Conservation (phyloP, 2,888 invertebrate species). For the Drosophila atroscutellata region DNA sequence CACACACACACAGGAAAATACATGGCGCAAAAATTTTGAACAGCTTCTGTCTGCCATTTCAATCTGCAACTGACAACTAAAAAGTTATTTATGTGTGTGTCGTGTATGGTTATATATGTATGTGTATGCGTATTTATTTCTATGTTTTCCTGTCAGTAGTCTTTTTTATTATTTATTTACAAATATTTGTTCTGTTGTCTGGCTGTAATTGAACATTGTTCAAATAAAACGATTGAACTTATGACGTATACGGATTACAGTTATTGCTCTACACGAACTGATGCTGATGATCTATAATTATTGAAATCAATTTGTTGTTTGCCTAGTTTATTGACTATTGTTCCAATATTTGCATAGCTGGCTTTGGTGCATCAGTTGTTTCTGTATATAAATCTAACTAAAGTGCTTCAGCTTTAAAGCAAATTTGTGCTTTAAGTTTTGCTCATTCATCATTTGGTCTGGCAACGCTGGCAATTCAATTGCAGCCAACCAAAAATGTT, state of each 20-base stretch:
- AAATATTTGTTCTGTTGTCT: conserved; percentile 9
- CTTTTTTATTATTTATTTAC: conserved; percentile 24
- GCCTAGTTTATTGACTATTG: conserved; percentile 17
- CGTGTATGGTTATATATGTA: not conserved
- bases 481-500: conserved; percentile 45
- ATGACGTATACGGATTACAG: conserved; percentile 14
- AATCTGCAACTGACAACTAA: not conserved
- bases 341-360: conserved; percentile 27
- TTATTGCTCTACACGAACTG: conserved; percentile 12
- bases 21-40: conserved; percentile 60
- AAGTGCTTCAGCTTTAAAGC: not conserved
- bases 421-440: conserved; percentile 3
- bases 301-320: conserved; percentile 41
- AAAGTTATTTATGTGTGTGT: conserved; percentile 9
- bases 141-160: not conserved
- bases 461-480: conserved; percentile 42
- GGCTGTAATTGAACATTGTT: conserved; percentile 45
- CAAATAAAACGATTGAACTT: conserved; percentile 37
- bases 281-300: conserved; percentile 35
- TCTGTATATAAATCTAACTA: too few relatives aligned
- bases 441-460: conserved; percentile 15
- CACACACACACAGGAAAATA: conserved; percentile 33
- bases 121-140: not conserved
- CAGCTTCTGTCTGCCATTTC: conserved; percentile 28
- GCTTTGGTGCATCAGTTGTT: not conserved